phyloP scores from a whole-genome alignment of 2,113 vertebrate species.

The Mohoua ochrocephala region DNA sequence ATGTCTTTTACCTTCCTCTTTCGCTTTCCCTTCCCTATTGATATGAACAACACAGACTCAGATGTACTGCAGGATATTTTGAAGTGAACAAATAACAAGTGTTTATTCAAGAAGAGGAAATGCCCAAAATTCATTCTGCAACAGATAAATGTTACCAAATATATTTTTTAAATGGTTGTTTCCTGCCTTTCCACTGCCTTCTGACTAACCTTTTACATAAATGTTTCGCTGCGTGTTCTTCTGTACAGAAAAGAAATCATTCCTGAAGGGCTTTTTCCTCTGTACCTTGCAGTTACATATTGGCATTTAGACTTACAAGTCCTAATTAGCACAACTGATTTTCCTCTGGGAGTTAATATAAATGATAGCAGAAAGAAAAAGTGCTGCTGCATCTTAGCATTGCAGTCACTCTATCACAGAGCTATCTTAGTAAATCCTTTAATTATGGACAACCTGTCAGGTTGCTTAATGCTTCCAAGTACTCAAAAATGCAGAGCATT shows the following conservation, averaged over 20 bases:
- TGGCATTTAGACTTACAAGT: slow-evolving; percentile 28
- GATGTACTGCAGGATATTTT: neutral
- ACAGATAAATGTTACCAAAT: neutral
- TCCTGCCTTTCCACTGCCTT: neutral
- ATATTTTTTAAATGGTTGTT: neutral
- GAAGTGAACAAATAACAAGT: neutral
- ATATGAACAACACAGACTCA: neutral
- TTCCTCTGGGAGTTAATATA: slow-evolving; percentile 20
- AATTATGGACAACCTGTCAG: neutral
- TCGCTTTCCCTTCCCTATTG: neutral
- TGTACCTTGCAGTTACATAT: neutral
- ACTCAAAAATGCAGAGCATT: neutral
- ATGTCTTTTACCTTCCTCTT: neutral
- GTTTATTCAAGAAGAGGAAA: neutral
- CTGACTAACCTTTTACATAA: neutral
- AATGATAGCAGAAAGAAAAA: neutral
- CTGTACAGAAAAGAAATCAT: neutral
- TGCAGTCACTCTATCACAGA: neutral
- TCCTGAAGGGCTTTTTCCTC: neutral
- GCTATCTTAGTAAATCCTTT: neutral
- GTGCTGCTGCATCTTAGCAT: neutral
- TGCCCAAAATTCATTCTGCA: neutral
- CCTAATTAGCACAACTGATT: slow-evolving; percentile 25
- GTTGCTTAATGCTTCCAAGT: neutral
- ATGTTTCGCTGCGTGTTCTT: neutral